These are phyloP conservation scores for Pemphredon lugubris DNA, from an alignment of 2,888 invertebrate genomes.

Conservation along the genomic window DNA sequence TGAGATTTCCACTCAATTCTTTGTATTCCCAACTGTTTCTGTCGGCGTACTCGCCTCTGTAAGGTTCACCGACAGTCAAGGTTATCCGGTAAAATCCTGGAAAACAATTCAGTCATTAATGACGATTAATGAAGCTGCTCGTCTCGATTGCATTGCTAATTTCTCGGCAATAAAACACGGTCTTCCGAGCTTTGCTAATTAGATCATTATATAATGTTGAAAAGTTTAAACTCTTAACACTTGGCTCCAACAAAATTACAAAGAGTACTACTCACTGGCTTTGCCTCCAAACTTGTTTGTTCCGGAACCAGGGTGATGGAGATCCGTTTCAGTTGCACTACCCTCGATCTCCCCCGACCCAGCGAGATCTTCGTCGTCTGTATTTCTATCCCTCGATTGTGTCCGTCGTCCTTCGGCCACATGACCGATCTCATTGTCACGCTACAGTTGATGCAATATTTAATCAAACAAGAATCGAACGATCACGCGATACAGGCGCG, in stretches of 20 bases:
- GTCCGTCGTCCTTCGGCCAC: conserved; percentile 52
- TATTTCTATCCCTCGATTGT: conserved; percentile 43
- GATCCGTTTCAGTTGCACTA: conserved; percentile 53
- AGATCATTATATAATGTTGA: too few species aligned
- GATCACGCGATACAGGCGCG: too few species aligned
- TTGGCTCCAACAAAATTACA: too few species aligned
- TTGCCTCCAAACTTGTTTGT: conserved; percentile 40
- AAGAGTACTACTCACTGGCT: conserved; percentile 64
- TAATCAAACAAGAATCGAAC: too few species aligned
- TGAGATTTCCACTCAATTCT: conserved; percentile 84
- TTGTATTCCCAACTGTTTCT: conserved; percentile 84
- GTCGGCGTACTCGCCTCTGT: conserved; percentile 83
- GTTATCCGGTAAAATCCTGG: conserved; percentile 83
- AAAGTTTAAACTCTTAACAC: too few species aligned
- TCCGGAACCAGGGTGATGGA: conserved; percentile 5
- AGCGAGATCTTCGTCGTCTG: conserved; percentile 73
- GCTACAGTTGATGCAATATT: too few species aligned
- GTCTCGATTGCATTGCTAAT: not conserved
- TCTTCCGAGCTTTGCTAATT: not conserved
- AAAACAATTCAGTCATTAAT: not conserved
- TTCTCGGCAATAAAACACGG: not conserved
- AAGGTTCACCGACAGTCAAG: conserved; percentile 86
- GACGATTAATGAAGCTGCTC: too few species aligned
- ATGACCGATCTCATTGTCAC: conserved; percentile 60
- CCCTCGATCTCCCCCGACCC: conserved; percentile 77